These are phyloP conservation scores for Idaea straminata DNA, from an alignment of 2,888 invertebrate genomes.

Conservation along the genomic window DNA sequence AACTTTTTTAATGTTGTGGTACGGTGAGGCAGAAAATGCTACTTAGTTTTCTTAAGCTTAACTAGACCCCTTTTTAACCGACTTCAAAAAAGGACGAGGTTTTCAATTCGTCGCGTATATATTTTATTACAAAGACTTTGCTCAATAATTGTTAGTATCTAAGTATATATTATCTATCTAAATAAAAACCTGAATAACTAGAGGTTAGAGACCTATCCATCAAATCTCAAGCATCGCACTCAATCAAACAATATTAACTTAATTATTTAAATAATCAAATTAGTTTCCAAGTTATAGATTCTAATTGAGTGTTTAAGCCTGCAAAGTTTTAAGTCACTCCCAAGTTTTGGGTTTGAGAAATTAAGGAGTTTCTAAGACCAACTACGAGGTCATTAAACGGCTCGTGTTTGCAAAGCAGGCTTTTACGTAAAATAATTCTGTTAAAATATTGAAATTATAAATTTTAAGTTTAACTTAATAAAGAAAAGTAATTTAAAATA, in stretches of 20 bases:
- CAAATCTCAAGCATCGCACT: not conserved
- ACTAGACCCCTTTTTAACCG: no score
- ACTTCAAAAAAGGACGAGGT: no score
- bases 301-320: conserved; percentile 7
- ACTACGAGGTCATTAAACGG: not conserved
- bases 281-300: conserved; percentile 14
- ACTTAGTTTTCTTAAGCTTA: no score
- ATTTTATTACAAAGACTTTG: no score
- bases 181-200: not conserved
- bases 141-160: not conserved
- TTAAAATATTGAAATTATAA: not conserved
- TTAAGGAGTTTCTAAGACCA: not conserved
- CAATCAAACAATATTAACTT: conserved; percentile 10
- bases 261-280: conserved; percentile 14
- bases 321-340: not conserved
- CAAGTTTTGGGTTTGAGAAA: conserved; percentile 1
- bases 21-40: no score
- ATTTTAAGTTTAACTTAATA: not conserved
- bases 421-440: not conserved
- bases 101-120: no score
- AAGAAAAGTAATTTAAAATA: not conserved
- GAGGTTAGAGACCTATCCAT: not conserved
- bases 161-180: not conserved
- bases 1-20: no score
- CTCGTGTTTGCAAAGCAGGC: not conserved